Evolutionary conservation across 1,140 invertebrate genomes (phyloP).

Genomic region (Drosophila repletoides): DNA sequence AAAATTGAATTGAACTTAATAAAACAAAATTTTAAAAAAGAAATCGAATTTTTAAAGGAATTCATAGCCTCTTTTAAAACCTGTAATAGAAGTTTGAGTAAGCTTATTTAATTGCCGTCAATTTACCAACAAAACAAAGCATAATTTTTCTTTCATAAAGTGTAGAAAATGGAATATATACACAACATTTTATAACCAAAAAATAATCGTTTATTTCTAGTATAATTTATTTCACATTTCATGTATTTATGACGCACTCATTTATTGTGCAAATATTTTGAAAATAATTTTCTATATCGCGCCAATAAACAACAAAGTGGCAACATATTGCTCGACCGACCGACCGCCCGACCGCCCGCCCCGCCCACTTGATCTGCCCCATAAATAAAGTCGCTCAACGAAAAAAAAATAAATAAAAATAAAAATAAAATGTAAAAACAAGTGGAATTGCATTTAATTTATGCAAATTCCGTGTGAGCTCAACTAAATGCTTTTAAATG

Average conservation of each 20-base stretch:
- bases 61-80: no score
- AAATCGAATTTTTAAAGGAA: no score
- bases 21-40: no score
- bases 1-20: no score
- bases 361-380: constrained; percentile 2
- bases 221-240: background rate
- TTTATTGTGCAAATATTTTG: constrained; percentile 27
- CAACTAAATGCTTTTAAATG: constrained; percentile 29
- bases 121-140: no score
- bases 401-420: background rate
- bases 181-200: no score
- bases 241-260: background rate
- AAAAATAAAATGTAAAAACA: constrained; percentile 13
- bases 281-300: constrained; percentile 9
- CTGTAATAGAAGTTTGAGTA: no score
- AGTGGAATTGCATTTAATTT: constrained; percentile 38
- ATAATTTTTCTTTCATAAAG: no score
- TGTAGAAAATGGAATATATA: no score
- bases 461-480: constrained; percentile 29
- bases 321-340: constrained; percentile 46
- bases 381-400: constrained; percentile 19
- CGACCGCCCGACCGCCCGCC: no score
- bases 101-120: no score
- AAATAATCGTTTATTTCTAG: background rate
- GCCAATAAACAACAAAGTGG: constrained; percentile 24